These are phyloP conservation scores for Megalurothrips usitatus DNA, from an alignment of 2,888 invertebrate genomes.

Conservation along the genomic window DNA sequence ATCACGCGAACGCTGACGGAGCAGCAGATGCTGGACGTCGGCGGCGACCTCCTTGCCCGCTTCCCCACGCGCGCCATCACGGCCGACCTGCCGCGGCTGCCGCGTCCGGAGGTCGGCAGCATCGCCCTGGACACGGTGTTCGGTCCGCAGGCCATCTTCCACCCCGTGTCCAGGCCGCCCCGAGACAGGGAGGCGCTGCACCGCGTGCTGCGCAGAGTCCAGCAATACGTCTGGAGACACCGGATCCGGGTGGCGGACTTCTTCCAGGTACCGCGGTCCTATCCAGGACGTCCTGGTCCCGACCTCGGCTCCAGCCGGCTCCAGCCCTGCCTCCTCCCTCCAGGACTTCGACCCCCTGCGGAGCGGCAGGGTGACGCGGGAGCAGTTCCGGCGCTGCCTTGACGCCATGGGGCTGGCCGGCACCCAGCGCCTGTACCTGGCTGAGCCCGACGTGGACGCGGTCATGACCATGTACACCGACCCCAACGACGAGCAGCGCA, in stretches of 20 bases:
- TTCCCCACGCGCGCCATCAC: slow-evolving; percentile 6
- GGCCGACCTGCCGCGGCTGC: slow-evolving; percentile 63
- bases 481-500: slow-evolving; percentile 61
- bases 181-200: slow-evolving; percentile 52
- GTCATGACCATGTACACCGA: slow-evolving; percentile 65
- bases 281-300: no score
- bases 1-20: slow-evolving; percentile 57
- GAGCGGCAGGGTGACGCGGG: slow-evolving; percentile 62
- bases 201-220: slow-evolving; percentile 59
- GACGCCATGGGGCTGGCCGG: slow-evolving; percentile 61
- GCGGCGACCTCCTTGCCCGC: slow-evolving; percentile 47
- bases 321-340: neutral
- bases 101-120: slow-evolving; percentile 61
- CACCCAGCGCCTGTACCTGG: slow-evolving; percentile 53
- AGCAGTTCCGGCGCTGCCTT: slow-evolving; percentile 67
- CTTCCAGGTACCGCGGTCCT: slow-evolving; percentile 53
- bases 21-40: slow-evolving; percentile 51
- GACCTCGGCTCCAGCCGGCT: no score
- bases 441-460: slow-evolving; percentile 58
- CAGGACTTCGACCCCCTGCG: slow-evolving; percentile 67
- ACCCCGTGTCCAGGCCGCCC: slow-evolving; percentile 54
- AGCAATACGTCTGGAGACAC: slow-evolving; percentile 61
- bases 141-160: slow-evolving; percentile 53
- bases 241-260: slow-evolving; percentile 63
- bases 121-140: slow-evolving; percentile 52